Evolutionary conservation across 1,140 invertebrate genomes (phyloP).

Genomic region (Pseudomyrmex sp.): DNA sequence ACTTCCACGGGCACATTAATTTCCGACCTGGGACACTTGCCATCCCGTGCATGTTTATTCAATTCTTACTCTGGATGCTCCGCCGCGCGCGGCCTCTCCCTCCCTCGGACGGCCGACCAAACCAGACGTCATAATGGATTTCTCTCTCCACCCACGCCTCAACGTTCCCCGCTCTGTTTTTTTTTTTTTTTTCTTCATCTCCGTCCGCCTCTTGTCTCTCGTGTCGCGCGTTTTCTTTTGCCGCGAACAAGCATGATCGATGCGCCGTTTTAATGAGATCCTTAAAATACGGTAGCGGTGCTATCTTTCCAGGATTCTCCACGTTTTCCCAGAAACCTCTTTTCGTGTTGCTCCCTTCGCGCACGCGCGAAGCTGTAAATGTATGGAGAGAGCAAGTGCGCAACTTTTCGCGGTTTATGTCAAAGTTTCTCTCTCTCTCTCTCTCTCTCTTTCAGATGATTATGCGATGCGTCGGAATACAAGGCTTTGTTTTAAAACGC

Average conservation of each 20-base stretch:
- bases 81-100: conserved; percentile 19
- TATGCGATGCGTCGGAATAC: neutral
- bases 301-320: neutral
- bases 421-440: neutral
- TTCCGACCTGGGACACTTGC: conserved; percentile 69
- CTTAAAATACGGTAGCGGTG: conserved; percentile 69
- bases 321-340: conserved; percentile 32
- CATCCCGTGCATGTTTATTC: conserved; percentile 75
- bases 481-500: neutral
- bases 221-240: conserved; percentile 34
- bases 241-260: conserved; percentile 46
- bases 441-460: conserved; percentile 7
- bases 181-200: neutral
- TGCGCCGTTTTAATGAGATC: conserved; percentile 72
- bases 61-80: conserved; percentile 69
- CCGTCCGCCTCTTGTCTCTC: neutral
- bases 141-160: conserved; percentile 58
- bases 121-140: conserved; percentile 70
- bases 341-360: neutral
- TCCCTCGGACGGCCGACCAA: conserved; percentile 42
- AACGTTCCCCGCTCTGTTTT: neutral
- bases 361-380: conserved; percentile 13
- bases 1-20: conserved; percentile 75
- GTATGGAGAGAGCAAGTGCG: conserved; percentile 17
- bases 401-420: conserved; percentile 22